Evolutionary conservation across 1,140 invertebrate genomes (phyloP), one percentile per base, ranked within the genome.

Genomic region (Adoxophyes honmai): DNA sequence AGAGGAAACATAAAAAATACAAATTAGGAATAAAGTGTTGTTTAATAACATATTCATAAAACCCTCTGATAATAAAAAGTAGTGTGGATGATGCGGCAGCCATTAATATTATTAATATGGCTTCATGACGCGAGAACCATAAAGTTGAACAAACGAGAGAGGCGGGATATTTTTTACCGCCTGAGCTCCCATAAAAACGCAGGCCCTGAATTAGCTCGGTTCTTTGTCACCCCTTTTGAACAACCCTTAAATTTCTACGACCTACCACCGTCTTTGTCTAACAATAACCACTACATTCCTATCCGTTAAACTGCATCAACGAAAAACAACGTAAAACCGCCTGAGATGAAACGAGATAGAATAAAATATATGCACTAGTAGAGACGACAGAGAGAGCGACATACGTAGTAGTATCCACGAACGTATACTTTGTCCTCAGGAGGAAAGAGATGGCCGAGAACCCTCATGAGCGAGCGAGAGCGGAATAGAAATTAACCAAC

Each of bases 331-430:
- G 76, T 78, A 70, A 84, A 85, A 86, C 76, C 72, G 66, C 83
- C 78, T 71, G 79, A 83, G 86, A 86, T 88, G 78, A 88, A 88
- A 88, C 86, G 86, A 86, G 86, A 88, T 88, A 83, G 86, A 86
- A 81, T 80, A 88, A 82, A 82, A 81, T 88, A 88, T 86, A 88
- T 88, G 86, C 83, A 86, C 73, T 88, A 88, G 78, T 86, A 85
- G 70, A 84, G 79, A 79, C 68, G 78, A 86, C 81, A 88, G 81
- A 86, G 77, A 80, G 76, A 78, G 75, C 75, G 74, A 62, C 72
- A 86, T 80, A 86, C 71, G 74, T 85, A 86, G 79, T 79, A 80
- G 73, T 84, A 84, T 73, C 79, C 66, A 79, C 64, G 72, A 65
- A 70, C 73, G 78, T 72, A 73, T 72, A 71, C 57, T 74, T 66